Evolutionary conservation across 1,140 invertebrate species (phyloP), one percentile per base, ranked within the genome.

Genomic region (Bradysia coprophila): DNA sequence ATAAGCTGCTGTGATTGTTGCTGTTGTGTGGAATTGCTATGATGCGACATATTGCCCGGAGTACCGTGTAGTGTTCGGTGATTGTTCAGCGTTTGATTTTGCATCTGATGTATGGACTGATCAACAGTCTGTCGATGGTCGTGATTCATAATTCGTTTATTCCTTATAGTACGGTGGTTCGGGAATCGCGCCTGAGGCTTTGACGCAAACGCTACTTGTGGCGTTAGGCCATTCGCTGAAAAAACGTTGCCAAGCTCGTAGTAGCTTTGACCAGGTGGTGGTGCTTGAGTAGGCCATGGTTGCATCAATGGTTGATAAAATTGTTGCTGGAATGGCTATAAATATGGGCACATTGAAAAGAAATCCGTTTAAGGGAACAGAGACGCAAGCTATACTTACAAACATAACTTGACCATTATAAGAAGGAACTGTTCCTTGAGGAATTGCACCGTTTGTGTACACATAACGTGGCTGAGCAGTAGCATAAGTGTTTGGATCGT

Each of bases 221-320:
- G 78, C 21, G 78, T 67, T 40, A 86, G 62, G 33, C 80, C 78
- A 62, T 84, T 85, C 49, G 80, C 67, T 42, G 77, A 69, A 57
- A 81, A 81, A 38, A 84, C 71, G 52, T 68, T 67, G 49, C 73
- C 67, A 49, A 83, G 71, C 51, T 82, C 79, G 54, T 76, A 82
- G 57, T 73, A 81, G 41, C 71, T 65, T 46, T 72, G 64, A 51
- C 66, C 65, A 45, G 62, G 58, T 51, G 24, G 63, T 15, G 13
- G 13, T 10, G 6, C 34, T 37, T n/a, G 60, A 13, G 68, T 54
- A 43, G 64, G 63, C 72, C 73, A 75, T 42, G 69, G 65, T 57
- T 69, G 65, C 53, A 71, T 62, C 53, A 71, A 64, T 39, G 69
- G 45, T 2, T 55, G 46, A 38, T 59, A 59, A 39, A 56, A 61